phyloP scores from a whole-genome alignment of 2,113 vertebrate species.

The Zosterops hypoxanthus region DNA sequence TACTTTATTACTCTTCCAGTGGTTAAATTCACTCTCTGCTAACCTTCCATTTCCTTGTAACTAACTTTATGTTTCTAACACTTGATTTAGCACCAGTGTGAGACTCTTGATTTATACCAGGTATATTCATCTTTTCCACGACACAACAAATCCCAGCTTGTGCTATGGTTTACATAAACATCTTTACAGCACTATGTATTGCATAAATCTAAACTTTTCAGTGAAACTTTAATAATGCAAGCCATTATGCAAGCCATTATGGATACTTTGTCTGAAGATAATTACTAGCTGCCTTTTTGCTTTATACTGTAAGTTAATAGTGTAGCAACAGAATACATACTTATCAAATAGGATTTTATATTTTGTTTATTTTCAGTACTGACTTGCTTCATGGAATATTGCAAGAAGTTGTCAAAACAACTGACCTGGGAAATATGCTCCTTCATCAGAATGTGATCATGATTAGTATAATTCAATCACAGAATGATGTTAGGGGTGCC shows the following conservation, averaged over 20 bases:
- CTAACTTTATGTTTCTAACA: background rate
- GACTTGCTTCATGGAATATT: background rate
- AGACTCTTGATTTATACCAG: background rate
- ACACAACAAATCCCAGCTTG: background rate
- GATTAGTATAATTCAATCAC: background rate
- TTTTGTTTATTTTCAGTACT: background rate
- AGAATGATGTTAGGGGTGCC: background rate
- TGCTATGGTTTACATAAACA: background rate
- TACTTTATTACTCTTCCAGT: background rate
- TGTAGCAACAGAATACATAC: background rate
- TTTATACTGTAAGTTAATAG: background rate
- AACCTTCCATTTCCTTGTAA: background rate
- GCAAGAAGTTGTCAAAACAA: background rate
- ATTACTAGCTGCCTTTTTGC: background rate
- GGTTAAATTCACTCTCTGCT: background rate
- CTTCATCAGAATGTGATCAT: background rate
- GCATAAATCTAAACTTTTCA: background rate
- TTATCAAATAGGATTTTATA: background rate
- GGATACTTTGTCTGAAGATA: background rate
- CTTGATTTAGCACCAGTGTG: background rate
- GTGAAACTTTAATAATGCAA: background rate
- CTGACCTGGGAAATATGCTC: background rate
- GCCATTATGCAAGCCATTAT: background rate
- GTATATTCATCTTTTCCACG: background rate
- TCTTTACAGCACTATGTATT: background rate